Conservation (phyloP, 2,797 vertebrate genomes). For the Sebastes dallii region DNA sequence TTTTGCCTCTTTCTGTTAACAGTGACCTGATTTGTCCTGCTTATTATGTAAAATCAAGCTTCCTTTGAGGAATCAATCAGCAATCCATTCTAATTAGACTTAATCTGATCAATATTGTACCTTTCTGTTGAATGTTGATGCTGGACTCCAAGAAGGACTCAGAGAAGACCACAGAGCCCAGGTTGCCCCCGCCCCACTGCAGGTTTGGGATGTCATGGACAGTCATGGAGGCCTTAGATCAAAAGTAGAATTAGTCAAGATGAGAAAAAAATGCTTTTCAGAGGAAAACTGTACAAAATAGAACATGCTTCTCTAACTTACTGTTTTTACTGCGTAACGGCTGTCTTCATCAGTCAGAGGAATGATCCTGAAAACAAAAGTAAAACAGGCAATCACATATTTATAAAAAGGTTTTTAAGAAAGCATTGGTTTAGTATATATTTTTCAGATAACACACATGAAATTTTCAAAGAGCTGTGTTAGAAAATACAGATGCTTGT, state of each 20-base stretch:
- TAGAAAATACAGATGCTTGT: not conserved
- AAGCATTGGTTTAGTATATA: not conserved
- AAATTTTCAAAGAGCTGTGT: not conserved
- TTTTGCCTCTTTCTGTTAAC: slow-evolving; percentile 6
- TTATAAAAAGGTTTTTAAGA: not conserved
- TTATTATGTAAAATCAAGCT: slow-evolving; percentile 28
- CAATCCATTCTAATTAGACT: slow-evolving; percentile 7
- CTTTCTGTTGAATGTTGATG: slow-evolving; percentile 91
- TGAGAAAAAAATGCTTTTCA: not conserved
- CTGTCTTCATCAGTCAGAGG: slow-evolving; percentile 86
- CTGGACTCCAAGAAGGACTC: slow-evolving; percentile 95
- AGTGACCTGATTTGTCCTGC: not conserved
- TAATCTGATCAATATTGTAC: slow-evolving; percentile 65
- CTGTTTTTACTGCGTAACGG: slow-evolving; percentile 90
- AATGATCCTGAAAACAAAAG: slow-evolving; percentile 81
- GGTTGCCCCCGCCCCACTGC: slow-evolving; percentile 75
- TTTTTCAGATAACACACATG: not conserved
- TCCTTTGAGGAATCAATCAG: slow-evolving; percentile 28
- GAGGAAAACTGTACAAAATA: not conserved
- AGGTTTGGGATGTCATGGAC: slow-evolving; percentile 92
- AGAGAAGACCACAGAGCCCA: slow-evolving; percentile 95
- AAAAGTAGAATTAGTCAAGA: not conserved
- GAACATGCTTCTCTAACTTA: slow-evolving; percentile 71
- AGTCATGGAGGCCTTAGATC: slow-evolving; percentile 88
- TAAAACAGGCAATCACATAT: not conserved